Evolutionary conservation across 64 coral and sea anemone species (phyloP).

Genomic region (Exaiptasia diaphana): DNA sequence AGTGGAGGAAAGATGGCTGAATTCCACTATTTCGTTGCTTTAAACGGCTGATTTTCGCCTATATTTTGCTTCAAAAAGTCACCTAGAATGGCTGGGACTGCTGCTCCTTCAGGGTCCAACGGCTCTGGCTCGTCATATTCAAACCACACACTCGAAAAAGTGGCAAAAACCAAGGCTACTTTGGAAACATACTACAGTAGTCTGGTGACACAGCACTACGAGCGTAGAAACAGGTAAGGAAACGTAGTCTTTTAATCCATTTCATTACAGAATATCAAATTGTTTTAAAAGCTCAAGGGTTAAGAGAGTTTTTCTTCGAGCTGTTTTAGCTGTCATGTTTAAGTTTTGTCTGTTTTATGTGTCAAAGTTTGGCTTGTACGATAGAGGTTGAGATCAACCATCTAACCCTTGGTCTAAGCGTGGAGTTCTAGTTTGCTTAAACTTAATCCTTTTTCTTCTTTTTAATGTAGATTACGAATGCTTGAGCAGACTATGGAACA

Average conservation of each 20-base stretch:
- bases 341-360: too few relatives aligned
- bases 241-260: not conserved
- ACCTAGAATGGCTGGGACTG: slow-evolving; percentile 57
- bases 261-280: not conserved
- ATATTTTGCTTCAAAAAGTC: not conserved
- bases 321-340: too few relatives aligned
- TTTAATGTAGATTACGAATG: slow-evolving; percentile 59
- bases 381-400: too few relatives aligned
- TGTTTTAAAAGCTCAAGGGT: not conserved
- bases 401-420: too few relatives aligned
- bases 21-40: not conserved
- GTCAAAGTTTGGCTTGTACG: too few relatives aligned
- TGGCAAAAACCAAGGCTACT: slow-evolving; percentile 89
- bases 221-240: slow-evolving; percentile 81
- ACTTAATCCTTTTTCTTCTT: not conserved
- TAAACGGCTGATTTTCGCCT: not conserved
- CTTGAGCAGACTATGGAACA: slow-evolving; percentile 83
- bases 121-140: slow-evolving; percentile 69
- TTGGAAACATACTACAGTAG: slow-evolving; percentile 93
- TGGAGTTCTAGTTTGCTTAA: not conserved
- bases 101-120: slow-evolving; percentile 80
- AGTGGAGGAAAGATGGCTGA: not conserved
- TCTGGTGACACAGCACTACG: slow-evolving; percentile 85
- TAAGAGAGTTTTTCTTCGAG: too few relatives aligned
- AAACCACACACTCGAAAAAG: slow-evolving; percentile 96